Evolutionary conservation across 1,140 invertebrate species (phyloP).

Genomic region (Pseudobourletiella spinata): DNA sequence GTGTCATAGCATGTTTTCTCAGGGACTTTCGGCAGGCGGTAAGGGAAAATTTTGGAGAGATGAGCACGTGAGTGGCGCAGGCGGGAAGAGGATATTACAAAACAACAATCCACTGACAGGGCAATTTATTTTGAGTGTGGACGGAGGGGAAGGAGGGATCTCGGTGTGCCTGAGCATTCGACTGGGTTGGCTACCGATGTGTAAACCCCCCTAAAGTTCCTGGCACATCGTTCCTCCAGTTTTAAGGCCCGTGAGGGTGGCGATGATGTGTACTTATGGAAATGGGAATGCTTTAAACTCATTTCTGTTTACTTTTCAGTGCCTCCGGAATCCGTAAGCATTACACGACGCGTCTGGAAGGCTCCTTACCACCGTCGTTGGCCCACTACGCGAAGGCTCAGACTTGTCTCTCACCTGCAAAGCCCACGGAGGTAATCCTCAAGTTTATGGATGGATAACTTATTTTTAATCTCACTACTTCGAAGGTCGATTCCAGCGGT

Average conservation of each 20-base stretch:
- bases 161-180: too few species aligned
- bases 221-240: neutral
- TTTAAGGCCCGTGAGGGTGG: neutral
- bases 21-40: too few species aligned
- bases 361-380: slow-evolving; percentile 61
- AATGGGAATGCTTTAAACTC: neutral
- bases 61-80: too few species aligned
- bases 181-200: too few species aligned
- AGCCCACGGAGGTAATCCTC: slow-evolving; percentile 73
- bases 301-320: slow-evolving; percentile 46
- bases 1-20: too few species aligned
- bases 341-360: slow-evolving; percentile 71
- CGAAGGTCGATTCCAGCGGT: too few species aligned
- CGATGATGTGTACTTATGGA: neutral
- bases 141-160: neutral
- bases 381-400: slow-evolving; percentile 72
- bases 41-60: too few species aligned
- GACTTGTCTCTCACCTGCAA: slow-evolving; percentile 69
- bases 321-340: slow-evolving; percentile 61
- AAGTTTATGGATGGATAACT: too few species aligned
- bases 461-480: too few species aligned
- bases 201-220: neutral
- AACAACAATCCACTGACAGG: too few species aligned
- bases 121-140: neutral
- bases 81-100: too few species aligned